Base-by-base conservation (phyloP, 2,797 vertebrate species). In the Ibycter americanus region DNA sequence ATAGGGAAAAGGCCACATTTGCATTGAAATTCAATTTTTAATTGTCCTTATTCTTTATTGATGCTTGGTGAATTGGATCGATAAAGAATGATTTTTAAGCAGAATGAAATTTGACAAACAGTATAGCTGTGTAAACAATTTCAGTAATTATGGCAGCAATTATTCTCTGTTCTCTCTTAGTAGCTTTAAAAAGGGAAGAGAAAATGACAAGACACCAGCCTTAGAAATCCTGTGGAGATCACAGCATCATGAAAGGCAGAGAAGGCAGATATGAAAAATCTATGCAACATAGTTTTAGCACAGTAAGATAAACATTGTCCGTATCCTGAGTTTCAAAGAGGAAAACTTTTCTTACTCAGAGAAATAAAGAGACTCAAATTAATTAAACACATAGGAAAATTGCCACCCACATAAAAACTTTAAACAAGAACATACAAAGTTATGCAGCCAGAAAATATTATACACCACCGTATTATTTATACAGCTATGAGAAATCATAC, bases 1-100 rank as follows among this genome's bases (percentile, higher is more conserved):
- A 97, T 63, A 98, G 91, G 92, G 97, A 98, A 98, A 98, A 98
- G 98, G 98, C 97, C 98, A 98, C 97, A 98, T 98, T 98, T 98
- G 97, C 98, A 98, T 98, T 97, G 97, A 98, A 98, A 98, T 98
- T 98, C 93, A 97, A 83, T 97, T 97, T 98, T 98, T 98, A 98
- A 98, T 98, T 98, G 97, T 98, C 97, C 96, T 96, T 97, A 90
- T 97, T 97, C 97, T 97, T 97, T 98, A 98, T 97, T 97, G 96
- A 97, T 97, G 93, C 79, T 96, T 87, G 79, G 95, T 95, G 97
- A 97, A 98, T 96, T 96, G 92, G 74, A 97, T 96, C 66, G 96
- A 95, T 97, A 97, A 97, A 96, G 77, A 97, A 79, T 6, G 46
- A 85, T 86, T 98, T 97, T 94, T 70, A 98, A 92, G 47, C 34